phyloP scores from a whole-genome alignment of 2,113 vertebrate species.

The Phylloscopus trochilus region DNA sequence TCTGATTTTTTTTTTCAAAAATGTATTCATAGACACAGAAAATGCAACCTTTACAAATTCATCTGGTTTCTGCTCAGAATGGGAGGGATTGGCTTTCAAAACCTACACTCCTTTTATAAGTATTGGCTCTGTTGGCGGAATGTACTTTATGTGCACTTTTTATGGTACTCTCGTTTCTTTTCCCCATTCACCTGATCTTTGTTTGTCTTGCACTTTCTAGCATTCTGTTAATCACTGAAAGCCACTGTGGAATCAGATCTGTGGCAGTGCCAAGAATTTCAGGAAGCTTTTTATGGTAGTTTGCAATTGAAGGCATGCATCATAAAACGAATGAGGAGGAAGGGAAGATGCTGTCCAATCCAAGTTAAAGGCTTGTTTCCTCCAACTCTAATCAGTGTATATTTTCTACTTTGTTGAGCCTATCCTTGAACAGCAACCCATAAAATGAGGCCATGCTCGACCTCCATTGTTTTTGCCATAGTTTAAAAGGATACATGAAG shows the following conservation, averaged over 20 bases:
- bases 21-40: background rate
- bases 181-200: constrained; percentile 56
- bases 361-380: background rate
- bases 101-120: constrained; percentile 16
- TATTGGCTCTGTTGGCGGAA: constrained; percentile 2
- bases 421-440: background rate
- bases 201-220: constrained; percentile 55
- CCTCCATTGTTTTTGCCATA: background rate
- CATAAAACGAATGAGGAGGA: constrained; percentile 11
- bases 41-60: background rate
- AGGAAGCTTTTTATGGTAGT: constrained; percentile 57
- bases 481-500: background rate
- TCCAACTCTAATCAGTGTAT: background rate
- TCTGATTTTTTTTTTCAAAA: background rate
- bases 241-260: constrained; percentile 44
- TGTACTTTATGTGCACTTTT: constrained; percentile 33
- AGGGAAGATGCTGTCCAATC: constrained; percentile 8
- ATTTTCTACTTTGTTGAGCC: constrained; percentile 23
- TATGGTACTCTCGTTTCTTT: constrained; percentile 37
- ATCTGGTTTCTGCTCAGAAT: constrained; percentile 21
- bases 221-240: constrained; percentile 55
- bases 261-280: constrained; percentile 45
- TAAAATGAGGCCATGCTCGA: background rate
- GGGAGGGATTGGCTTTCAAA: constrained; percentile 11
- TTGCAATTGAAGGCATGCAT: constrained; percentile 38